Base-by-base conservation (phyloP, 23 tunicate species). In the Halocynthia aurantium region DNA sequence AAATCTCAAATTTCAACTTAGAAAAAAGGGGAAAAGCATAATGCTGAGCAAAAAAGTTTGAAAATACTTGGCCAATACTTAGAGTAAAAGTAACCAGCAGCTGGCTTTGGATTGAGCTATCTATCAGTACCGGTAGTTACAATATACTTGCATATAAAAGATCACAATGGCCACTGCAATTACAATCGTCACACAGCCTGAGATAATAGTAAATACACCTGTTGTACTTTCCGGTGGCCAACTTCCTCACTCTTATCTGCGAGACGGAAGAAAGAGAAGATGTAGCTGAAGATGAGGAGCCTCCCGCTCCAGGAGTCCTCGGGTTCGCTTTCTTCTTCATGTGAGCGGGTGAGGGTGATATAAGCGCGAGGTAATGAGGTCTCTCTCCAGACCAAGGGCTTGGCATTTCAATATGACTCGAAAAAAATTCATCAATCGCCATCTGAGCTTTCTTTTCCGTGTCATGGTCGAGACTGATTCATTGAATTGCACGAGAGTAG, bases 371-470 rank as follows among this genome's bases (percentile, higher is more conserved):
- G 67, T 77, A 81, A 71, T 81, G 87, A 54, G 69, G 74, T 12
- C 55, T 73, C 63, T 74, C 78, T 12, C 31, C 55, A 7, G 94
- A 83, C 81, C 86, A 83, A 6, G 94, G 94, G 54, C 94, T 88
- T 1, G 90, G 70, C 17, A 90, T 77, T 31, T 90, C 78, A 20
- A 90, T 62, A 13, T 71, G 77, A 61, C 71, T 81, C 50, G 90
- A 77, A 57, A 90, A 90, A 81, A 90, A 90, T 8, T 86, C 82
- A 44, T 90, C 97, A 22, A 90, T 90, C 7, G 97, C 97, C 66
- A 81, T 75, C 51, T 90, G 97, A 6, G 97, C 90, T 71, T 80
- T 75, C 40, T 54, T 15, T 65, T 90, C 90, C 22, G 63, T 74
- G 11, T 76, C 90, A 7, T 85, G 83, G 64, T 90, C 97, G 55